Percentiles rank a stretch among this genome's conserved stretches.
Conservation (phyloP, 53 echinoderm and acorn worm genomes). For the Astropecten irregularis region DNA sequence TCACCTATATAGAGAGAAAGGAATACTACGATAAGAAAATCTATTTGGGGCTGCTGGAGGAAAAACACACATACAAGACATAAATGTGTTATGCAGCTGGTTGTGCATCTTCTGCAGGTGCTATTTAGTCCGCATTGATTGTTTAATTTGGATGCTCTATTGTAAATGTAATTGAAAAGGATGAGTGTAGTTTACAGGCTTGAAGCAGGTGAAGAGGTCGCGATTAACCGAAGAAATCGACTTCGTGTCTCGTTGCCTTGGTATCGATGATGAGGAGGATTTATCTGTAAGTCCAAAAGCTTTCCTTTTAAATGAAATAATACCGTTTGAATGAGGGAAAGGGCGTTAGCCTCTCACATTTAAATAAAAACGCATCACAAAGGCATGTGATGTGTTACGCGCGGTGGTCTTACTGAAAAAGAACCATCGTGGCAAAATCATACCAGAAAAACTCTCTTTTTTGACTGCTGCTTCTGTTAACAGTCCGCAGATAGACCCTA, state of each 20-base stretch:
- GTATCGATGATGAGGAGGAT: constrained; percentile 26
- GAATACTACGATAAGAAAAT: not conserved
- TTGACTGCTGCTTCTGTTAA: too few species aligned
- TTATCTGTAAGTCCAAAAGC: too few species aligned
- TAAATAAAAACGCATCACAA: too few species aligned
- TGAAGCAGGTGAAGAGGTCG: not conserved
- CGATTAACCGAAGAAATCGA: constrained; percentile 22
- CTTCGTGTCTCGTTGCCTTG: constrained; percentile 38
- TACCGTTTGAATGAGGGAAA: too few species aligned
- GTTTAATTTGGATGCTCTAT: constrained; percentile 2
- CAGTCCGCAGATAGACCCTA: too few species aligned
- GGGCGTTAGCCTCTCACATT: too few species aligned
- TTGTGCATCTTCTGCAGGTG: constrained; percentile 28
- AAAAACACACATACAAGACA: not conserved
- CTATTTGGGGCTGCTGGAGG: not conserved
- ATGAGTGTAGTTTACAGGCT: not conserved
- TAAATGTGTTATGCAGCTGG: constrained; percentile 35
- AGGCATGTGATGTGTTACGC: too few species aligned
- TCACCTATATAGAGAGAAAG: not conserved
- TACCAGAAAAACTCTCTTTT: too few species aligned
- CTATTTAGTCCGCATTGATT: constrained; percentile 2
- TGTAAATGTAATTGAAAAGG: constrained; percentile 31
- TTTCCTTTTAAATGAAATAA: not conserved
- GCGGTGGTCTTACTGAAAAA: too few species aligned
- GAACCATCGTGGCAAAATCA: too few species aligned